Evolutionary conservation across 2,888 invertebrate species (phyloP), one percentile per base, ranked within the genome.

Genomic region (Scrobipalpa costella): DNA sequence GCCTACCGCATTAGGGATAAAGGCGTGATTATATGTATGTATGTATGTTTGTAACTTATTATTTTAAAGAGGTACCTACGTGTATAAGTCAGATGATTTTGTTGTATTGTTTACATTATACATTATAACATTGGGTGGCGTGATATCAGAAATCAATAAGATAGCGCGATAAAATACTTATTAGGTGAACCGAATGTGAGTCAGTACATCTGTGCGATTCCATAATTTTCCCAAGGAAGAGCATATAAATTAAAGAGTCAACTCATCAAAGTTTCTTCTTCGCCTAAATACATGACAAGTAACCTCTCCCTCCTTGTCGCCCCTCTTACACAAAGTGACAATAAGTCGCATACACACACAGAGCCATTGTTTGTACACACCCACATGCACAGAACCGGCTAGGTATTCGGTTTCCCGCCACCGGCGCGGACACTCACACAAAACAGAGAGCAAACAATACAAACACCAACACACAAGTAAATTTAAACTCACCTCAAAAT

Each of bases 401-500:
- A 84, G 88, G 90, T 89, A 89, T 90, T 90, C 88, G 86, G 89
- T 90, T 91, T 91, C 90, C 90, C 90, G 90, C 89, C 90, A 88
- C 88, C 86, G 85, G 83, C 84, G 84, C 80, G 84, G 83, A 80
- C 89, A 88, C 89, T 81, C 90, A 89, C 90, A 90, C 89, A 84
- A 88, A 90, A 90, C 88, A 76, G 77, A 80, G 79, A 85, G 78
- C 90, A 89, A 90, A 91, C 91, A 90, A 90, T 89, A 90, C 88
- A 88, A 88, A 89, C 89, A 90, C 90, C 84, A 86, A 87, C 90
- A 90, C 85, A 85, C 86, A 88, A 89, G 90, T 90, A 90, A 90
- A 90, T 90, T 91, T 90, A 88, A 90, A 90, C 90, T 91, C 90
- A 91, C 91, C 91, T 91, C 89, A 91, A 90, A 91, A 91, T 90